Evolutionary conservation across 2,888 invertebrate species (phyloP).

Genomic region (Drosophila hamatofila): DNA sequence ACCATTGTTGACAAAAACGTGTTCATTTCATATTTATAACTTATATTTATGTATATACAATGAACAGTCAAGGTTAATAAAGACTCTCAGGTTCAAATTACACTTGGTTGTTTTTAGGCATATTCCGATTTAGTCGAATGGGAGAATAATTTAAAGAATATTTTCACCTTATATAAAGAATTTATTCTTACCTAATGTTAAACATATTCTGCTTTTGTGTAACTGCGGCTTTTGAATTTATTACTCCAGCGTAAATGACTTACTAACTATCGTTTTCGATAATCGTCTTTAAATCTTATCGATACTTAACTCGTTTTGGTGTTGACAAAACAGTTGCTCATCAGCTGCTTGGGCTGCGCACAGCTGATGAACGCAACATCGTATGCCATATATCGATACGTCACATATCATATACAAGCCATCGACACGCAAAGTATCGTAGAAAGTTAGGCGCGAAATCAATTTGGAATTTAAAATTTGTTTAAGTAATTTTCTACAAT

Average conservation of each 20-base stretch:
- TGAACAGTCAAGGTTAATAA: not conserved
- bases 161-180: not conserved
- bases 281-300: not conserved
- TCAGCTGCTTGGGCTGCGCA: constrained; percentile 16
- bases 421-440: not conserved
- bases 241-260: not conserved
- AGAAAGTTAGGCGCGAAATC: not conserved
- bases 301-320: not conserved
- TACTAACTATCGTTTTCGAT: not conserved
- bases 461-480: not conserved
- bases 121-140: not conserved
- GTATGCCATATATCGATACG: constrained; percentile 15
- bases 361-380: constrained; percentile 30
- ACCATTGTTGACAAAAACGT: not conserved
- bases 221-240: not conserved
- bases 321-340: not conserved
- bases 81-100: not conserved
- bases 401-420: not conserved
- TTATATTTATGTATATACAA: not conserved
- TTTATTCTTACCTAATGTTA: not conserved
- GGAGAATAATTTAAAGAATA: not conserved
- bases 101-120: not conserved
- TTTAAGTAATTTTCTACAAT: not conserved
- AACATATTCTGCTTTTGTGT: not conserved
- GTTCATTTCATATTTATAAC: not conserved